A percentile compares a stretch with the other conserved stretches of the same genome.
These are phyloP conservation scores for Heteropelma amictum DNA, from an alignment of 2,888 invertebrate species.

Conservation along the genomic window DNA sequence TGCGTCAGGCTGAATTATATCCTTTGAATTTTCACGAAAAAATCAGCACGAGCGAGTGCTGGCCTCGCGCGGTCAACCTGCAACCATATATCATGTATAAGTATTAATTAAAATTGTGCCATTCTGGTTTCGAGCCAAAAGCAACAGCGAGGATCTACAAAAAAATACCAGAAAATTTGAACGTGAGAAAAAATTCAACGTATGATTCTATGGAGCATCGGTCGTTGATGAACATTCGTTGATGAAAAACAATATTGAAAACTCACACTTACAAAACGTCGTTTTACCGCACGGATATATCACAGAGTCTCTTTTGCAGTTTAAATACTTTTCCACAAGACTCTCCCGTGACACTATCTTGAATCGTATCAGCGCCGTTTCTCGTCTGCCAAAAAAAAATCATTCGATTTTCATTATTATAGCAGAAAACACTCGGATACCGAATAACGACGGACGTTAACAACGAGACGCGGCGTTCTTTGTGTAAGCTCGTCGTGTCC, in stretches of 20 bases:
- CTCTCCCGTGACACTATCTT: too few relatives aligned
- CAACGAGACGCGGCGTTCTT: slow-evolving; percentile 19
- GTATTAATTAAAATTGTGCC: slow-evolving; percentile 17
- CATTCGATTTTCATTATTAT: neutral
- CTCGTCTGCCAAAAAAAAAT: neutral
- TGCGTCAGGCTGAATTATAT: slow-evolving; percentile 47
- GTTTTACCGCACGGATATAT: too few relatives aligned
- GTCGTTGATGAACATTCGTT: too few relatives aligned
- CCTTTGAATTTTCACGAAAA: slow-evolving; percentile 25
- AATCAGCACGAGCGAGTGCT: slow-evolving; percentile 14
- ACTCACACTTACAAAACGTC: too few relatives aligned
- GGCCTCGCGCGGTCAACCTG: slow-evolving; percentile 24
- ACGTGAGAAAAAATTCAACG: neutral
- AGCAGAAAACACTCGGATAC: neutral
- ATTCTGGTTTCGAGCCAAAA: neutral
- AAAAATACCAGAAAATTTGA: neutral
- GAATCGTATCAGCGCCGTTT: neutral
- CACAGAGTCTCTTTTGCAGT: too few relatives aligned
- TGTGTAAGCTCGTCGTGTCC: slow-evolving; percentile 18
- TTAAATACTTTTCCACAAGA: too few relatives aligned
- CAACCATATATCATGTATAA: too few relatives aligned
- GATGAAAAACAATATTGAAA: too few relatives aligned
- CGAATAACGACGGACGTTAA: slow-evolving; percentile 22
- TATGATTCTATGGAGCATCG: neutral
- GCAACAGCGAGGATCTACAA: neutral